Conservation (phyloP, 2,888 invertebrate genomes). For the Phengaris arion region DNA sequence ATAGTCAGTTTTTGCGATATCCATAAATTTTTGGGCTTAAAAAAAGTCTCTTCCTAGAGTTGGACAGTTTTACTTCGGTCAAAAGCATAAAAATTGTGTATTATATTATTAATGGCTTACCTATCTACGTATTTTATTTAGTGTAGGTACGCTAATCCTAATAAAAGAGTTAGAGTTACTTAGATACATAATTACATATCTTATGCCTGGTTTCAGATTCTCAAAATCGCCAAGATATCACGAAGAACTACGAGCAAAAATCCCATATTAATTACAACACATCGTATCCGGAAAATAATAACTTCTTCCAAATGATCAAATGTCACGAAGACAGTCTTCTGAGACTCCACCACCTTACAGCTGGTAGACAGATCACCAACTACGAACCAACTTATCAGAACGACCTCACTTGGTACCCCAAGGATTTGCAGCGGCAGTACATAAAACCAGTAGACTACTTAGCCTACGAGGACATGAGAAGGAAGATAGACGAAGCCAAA, state of each 20-base stretch:
- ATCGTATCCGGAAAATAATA: constrained; percentile 60
- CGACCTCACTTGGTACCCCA: constrained; percentile 69
- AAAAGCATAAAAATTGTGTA: too few relatives aligned
- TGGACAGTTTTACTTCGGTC: too few relatives aligned
- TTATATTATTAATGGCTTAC: too few relatives aligned
- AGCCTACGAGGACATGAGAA: constrained; percentile 65
- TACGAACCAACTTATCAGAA: constrained; percentile 65
- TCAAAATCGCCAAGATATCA: constrained; percentile 44
- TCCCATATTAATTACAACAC: constrained; percentile 50
- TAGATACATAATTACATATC: not conserved
- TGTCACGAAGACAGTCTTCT: constrained; percentile 72
- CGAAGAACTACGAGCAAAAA: constrained; percentile 59
- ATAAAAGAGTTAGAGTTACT: too few relatives aligned
- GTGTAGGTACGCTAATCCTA: too few relatives aligned
- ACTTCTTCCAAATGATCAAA: constrained; percentile 73
- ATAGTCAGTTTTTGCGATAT: too few relatives aligned
- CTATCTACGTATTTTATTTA: too few relatives aligned
- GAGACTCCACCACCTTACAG: constrained; percentile 70
- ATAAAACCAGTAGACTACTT: constrained; percentile 67
- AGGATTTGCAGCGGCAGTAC: constrained; percentile 66
- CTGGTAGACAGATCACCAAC: constrained; percentile 60
- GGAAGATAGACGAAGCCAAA: constrained; percentile 64
- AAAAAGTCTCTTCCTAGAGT: too few relatives aligned
- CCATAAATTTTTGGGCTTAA: too few relatives aligned
- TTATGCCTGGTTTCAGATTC: constrained; percentile 44